These are phyloP conservation scores for Notechis scutatus DNA, from an alignment of 2,113 vertebrate species.

Conservation along the genomic window DNA sequence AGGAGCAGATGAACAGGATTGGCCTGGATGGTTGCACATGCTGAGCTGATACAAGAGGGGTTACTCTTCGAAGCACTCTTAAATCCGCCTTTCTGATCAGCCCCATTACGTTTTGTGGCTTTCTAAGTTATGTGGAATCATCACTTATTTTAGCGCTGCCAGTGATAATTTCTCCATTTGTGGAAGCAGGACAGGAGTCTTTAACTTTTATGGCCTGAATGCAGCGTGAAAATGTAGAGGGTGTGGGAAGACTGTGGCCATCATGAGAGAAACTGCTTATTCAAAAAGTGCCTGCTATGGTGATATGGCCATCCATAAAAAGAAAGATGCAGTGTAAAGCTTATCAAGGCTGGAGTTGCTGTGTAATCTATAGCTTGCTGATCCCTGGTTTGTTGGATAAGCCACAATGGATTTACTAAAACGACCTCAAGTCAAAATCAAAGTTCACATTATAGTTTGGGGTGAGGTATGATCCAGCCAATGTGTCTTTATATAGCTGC, in stretches of 20 bases:
- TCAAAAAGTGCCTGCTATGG: neutral
- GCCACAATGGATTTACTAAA: neutral
- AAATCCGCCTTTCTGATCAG: neutral
- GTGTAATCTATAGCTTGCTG: neutral
- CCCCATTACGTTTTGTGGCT: neutral
- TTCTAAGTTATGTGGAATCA: neutral
- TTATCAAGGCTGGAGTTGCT: neutral
- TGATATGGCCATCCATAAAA: neutral
- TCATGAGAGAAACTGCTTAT: neutral
- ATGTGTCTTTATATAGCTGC: neutral
- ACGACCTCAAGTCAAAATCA: neutral
- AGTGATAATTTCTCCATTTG: neutral
- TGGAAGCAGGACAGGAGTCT: neutral
- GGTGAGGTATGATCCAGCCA: neutral
- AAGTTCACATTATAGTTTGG: neutral
- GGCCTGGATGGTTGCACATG: neutral
- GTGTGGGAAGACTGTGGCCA: neutral
- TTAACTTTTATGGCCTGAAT: neutral
- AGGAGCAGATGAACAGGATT: neutral
- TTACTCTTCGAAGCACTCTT: neutral
- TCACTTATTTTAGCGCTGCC: neutral
- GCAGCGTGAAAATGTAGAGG: neutral
- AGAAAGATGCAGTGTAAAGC: neutral
- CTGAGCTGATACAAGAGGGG: neutral
- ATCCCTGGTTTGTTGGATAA: neutral